A percentile compares a stretch with the other conserved stretches of the same genome.
Conservation (phyloP, 2,888 invertebrate genomes). For the Drosophila prolongata region DNA sequence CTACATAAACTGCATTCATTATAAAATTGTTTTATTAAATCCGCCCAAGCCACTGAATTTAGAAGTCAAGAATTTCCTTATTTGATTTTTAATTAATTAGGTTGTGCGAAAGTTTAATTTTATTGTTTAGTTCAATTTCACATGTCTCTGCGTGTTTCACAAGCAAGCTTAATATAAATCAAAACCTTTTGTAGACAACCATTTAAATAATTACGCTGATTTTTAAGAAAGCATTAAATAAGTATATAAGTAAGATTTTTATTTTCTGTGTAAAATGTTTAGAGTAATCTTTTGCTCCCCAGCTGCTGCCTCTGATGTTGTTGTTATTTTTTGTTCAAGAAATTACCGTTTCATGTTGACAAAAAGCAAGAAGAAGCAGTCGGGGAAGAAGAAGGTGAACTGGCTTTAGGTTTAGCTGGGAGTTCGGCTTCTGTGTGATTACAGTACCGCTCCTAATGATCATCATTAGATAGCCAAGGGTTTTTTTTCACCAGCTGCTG, state of each 20-base stretch:
- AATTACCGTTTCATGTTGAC: conserved; percentile 76
- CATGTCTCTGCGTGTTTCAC: too few relatives aligned
- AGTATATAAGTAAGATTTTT: neutral
- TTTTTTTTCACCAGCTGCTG: conserved; percentile 42
- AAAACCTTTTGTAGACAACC: too few relatives aligned
- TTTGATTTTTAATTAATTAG: too few relatives aligned
- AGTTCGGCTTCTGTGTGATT: conserved; percentile 54
- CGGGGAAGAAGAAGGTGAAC: conserved; percentile 5
- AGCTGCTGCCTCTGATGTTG: conserved; percentile 19
- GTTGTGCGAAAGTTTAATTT: too few relatives aligned
- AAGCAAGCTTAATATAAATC: too few relatives aligned
- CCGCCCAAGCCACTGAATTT: too few relatives aligned
- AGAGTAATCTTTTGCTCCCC: conserved; percentile 61
- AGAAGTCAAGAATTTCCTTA: too few relatives aligned
- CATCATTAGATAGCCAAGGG: conserved; percentile 78
- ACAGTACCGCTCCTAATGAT: conserved; percentile 70
- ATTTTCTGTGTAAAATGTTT: conserved; percentile 62
- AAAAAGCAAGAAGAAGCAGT: conserved; percentile 55
- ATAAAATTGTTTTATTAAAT: too few relatives aligned
- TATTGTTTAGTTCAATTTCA: too few relatives aligned
- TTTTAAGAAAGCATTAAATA: too few relatives aligned
- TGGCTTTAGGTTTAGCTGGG: conserved; percentile 32
- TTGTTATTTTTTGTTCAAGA: conserved; percentile 42
- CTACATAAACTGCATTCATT: too few relatives aligned
- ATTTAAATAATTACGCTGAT: too few relatives aligned